Percentiles rank a stretch among this genome's conserved stretches.
phyloP scores from a whole-genome alignment of 2,113 vertebrate genomes.

The Alouatta palliata region DNA sequence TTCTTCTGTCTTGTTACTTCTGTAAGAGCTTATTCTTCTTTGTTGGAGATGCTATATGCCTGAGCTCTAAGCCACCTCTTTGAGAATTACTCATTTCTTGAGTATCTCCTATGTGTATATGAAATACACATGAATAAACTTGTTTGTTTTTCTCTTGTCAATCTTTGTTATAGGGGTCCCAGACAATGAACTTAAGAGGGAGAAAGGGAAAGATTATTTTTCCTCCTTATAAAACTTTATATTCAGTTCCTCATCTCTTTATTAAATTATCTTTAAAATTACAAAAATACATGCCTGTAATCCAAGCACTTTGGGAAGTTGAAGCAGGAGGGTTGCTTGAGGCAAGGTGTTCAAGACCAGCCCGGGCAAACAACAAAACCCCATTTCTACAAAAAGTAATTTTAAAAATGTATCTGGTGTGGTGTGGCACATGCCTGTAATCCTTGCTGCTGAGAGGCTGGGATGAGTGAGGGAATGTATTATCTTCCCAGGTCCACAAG shows the following conservation, averaged over 20 bases:
- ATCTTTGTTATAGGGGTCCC: not conserved
- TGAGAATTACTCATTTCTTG: not conserved
- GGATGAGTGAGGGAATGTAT: too few species aligned
- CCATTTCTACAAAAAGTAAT: too few species aligned
- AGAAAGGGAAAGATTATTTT: not conserved
- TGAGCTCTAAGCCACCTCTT: not conserved
- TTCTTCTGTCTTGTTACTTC: not conserved
- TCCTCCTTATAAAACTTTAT: not conserved
- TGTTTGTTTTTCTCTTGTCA: not conserved
- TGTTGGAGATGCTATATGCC: not conserved
- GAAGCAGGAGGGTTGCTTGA: too few species aligned
- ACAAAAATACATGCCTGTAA: not conserved
- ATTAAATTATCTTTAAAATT: not conserved
- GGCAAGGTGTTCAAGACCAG: too few species aligned
- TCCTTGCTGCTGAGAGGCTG: too few species aligned
- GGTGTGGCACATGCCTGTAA: too few species aligned
- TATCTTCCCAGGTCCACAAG: too few species aligned
- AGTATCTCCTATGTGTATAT: not conserved
- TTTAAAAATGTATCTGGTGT: too few species aligned
- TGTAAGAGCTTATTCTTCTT: not conserved
- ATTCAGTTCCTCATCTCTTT: not conserved
- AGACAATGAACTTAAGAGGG: not conserved
- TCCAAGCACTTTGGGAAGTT: too few species aligned
- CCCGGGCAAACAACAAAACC: too few species aligned
- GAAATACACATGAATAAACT: not conserved